These are phyloP conservation scores for Aphidius colemani DNA, from an alignment of 2,888 invertebrate species.

Conservation along the genomic window DNA sequence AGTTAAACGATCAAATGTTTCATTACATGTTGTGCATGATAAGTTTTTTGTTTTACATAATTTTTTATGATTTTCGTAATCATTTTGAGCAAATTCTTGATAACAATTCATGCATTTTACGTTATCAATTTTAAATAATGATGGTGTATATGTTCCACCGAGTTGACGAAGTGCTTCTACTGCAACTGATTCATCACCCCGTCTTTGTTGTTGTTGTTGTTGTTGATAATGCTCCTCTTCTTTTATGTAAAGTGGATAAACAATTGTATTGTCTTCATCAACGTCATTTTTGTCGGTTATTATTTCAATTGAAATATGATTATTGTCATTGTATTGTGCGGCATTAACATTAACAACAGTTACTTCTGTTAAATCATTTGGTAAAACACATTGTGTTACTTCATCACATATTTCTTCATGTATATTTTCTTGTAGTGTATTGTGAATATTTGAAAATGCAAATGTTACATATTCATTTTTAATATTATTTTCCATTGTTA, in stretches of 20 bases:
- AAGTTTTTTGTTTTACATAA: slow-evolving; percentile 33
- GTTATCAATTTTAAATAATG: slow-evolving; percentile 38
- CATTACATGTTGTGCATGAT: slow-evolving; percentile 52
- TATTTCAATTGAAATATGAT: slow-evolving; percentile 45
- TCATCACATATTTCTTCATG: slow-evolving; percentile 53
- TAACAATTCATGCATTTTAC: slow-evolving; percentile 40
- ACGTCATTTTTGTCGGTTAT: slow-evolving; percentile 45
- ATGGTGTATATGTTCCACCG: slow-evolving; percentile 57
- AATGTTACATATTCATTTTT: slow-evolving; percentile 44
- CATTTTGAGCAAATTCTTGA: neutral
- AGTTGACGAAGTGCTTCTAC: slow-evolving; percentile 61
- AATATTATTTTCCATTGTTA: too few relatives aligned
- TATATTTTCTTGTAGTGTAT: slow-evolving; percentile 43
- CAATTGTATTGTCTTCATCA: slow-evolving; percentile 41
- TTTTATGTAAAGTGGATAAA: slow-evolving; percentile 51
- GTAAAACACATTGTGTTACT: slow-evolving; percentile 45
- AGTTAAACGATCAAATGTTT: slow-evolving; percentile 59
- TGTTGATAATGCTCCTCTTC: slow-evolving; percentile 39
- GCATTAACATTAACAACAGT: slow-evolving; percentile 36
- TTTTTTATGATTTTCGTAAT: neutral
- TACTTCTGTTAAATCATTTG: slow-evolving; percentile 41
- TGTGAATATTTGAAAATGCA: slow-evolving; percentile 46
- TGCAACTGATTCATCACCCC: slow-evolving; percentile 59
- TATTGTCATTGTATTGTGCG: slow-evolving; percentile 35
- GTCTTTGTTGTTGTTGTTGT: slow-evolving; percentile 44